Evolutionary conservation across 1,140 invertebrate genomes (phyloP).

Genomic region (Steinernema feltiae): DNA sequence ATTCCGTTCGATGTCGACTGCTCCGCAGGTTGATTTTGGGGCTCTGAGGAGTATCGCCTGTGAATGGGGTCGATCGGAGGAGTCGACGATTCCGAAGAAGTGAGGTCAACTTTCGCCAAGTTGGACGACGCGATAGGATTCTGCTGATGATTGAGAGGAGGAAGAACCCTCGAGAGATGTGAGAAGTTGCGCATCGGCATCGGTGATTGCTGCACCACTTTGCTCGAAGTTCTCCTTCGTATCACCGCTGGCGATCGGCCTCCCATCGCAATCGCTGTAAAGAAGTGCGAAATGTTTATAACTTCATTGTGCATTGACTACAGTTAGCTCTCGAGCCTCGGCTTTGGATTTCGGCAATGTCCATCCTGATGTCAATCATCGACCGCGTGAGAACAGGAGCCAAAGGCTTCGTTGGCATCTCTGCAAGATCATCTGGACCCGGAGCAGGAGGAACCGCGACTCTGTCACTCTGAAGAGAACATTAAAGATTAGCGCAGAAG

Average conservation of each 20-base stretch:
- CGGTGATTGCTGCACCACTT: not conserved
- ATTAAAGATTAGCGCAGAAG: no score
- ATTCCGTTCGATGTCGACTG: not conserved
- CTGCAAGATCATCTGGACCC: conserved; percentile 37
- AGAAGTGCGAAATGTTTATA: not conserved
- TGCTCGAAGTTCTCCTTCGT: not conserved
- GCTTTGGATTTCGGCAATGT: conserved; percentile 54
- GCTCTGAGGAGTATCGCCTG: not conserved
- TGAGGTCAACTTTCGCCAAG: not conserved
- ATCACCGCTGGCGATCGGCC: not conserved
- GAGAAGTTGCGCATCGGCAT: not conserved
- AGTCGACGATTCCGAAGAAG: not conserved
- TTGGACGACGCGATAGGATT: not conserved
- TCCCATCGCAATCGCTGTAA: conserved; percentile 1
- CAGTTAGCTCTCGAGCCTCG: conserved; percentile 51
- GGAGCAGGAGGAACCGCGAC: conserved; percentile 53
- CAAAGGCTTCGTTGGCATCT: conserved; percentile 50
- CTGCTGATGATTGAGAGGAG: not conserved
- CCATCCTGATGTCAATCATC: conserved; percentile 53
- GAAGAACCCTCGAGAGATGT: not conserved
- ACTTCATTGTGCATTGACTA: conserved; percentile 27
- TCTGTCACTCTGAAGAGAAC: conserved; percentile 46
- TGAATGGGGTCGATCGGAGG: not conserved
- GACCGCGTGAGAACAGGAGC: conserved; percentile 52
- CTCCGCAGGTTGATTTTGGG: not conserved